Percentiles rank a stretch among this genome's conserved stretches.
Evolutionary conservation across 2,113 vertebrate genomes (phyloP).

Genomic region (Orcinus orca): DNA sequence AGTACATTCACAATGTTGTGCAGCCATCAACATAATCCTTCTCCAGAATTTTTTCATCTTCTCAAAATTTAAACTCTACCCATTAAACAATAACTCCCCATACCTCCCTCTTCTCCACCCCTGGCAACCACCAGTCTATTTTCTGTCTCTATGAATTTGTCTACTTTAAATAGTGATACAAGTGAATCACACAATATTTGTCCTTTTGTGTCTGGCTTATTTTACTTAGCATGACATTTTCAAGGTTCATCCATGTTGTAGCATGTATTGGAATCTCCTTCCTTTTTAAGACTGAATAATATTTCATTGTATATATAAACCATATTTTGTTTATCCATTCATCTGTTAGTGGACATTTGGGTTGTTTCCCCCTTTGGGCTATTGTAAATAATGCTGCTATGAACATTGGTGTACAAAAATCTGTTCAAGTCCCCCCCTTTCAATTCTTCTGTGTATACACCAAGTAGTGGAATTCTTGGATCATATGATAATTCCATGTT

Average conservation of each 20-base stretch:
- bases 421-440: background rate
- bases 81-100: background rate
- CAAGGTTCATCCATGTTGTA: background rate
- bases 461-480: background rate
- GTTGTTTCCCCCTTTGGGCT: background rate
- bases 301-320: background rate
- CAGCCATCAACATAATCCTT: background rate
- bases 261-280: background rate
- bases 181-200: background rate
- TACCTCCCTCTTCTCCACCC: background rate
- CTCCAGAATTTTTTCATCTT: background rate
- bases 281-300: slow-evolving; percentile 31
- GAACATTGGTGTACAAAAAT: background rate
- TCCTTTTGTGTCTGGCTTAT: slow-evolving; percentile 7
- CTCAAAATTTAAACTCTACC: background rate
- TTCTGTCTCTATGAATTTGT: background rate
- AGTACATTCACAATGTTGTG: background rate
- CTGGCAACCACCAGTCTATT: background rate
- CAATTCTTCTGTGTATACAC: background rate
- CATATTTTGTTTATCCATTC: background rate
- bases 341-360: background rate
- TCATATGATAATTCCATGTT: background rate
- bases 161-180: background rate
- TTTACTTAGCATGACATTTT: background rate
- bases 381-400: background rate